Evolutionary conservation across 2,888 invertebrate species (phyloP), one percentile per base, ranked within the genome.

Genomic region (Yponomeuta plumbellus): DNA sequence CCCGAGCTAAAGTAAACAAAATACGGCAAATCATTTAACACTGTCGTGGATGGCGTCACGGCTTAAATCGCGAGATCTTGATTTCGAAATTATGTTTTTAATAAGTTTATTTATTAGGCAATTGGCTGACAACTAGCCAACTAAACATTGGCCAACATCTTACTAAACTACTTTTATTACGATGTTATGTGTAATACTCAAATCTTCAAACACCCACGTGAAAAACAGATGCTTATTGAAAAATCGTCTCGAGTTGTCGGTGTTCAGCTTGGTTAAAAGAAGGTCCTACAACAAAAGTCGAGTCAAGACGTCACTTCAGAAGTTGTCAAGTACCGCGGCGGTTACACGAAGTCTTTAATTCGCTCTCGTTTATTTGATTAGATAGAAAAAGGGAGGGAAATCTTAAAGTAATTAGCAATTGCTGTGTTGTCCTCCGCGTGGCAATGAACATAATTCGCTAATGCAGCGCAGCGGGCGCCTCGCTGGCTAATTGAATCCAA

Each of bases 1-100:
- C 75, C 73, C 75, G 17, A 13, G 73, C 74, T 71, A 76, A 79
- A 79, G 75, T 79, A 82, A 83, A 85, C 80, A 83, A 85, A 85
- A 83, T 83, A 80, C 78, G 75, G 75, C 79, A 74, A 74, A 77
- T 76, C 81, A 84, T 86, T 85, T 84, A 82, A 80, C 83, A 83
- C 81, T 85, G 84, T 87, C 86, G 63, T 40, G 21, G 21, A 20
- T 40, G 26, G 34, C 34, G 61, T 34, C 61, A 34, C 63, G 10
- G 11, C 4, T 21, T 44, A 40, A 63, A 63, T 63, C 52, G 44
- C 52, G 20, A 22, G 17, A 23, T 61, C 11, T 22, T 26, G 61
- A 63, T 40, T 63, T 11, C 63, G 63, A 63, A 63, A 63, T 63
- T 40, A 39, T 20, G 21, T 21, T 40, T 39, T 63, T n/a, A 21